Base-by-base conservation (phyloP, 2,797 vertebrate species). In the Sebastiscus albofasciatus region DNA sequence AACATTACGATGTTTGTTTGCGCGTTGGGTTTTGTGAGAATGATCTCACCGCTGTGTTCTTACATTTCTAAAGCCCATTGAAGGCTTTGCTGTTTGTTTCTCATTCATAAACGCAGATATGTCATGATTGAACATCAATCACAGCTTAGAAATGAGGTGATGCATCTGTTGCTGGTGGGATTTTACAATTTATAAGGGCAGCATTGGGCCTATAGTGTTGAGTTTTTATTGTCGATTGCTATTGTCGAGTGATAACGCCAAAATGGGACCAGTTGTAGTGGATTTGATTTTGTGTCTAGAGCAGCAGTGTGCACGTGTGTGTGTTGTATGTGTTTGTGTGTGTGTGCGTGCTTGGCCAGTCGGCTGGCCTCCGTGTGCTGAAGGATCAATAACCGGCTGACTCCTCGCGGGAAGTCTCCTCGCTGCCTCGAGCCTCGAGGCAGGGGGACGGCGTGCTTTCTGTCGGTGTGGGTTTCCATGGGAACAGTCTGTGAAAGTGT, bases 391-490 rank as follows among this genome's bases (percentile, higher is more conserved):
- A 93, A 89, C 85, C 69, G 22, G n/a, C 89, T 87, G 88, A 91
- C 90, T 93, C 83, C 82, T 91, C 39, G 49, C 60, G 58, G 88
- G 89, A 91, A 92, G 86, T 87, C 90, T 90, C 83, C 72, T 72
- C 7, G 13, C 29, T 76, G 84, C 82, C 71, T 78, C 18, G 1
- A 89, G 89, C 90, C 77, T 90, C 61, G 72, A 91, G 87, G 88
- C 90, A 83, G 75, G 72, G 89, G 76, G 84, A 88, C 67, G 55
- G 64, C 42, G 52, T 87, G 89, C 86, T 90, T 91, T 87, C 80
- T 86, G 86, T 84, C 89, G n/a, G 86, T 91, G 85, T 92, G 76
- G 72, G 93, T 94, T 94, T 92, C 93, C 90, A 93, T 94, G 92
- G 93, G 87, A 93, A 93, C 93, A 91, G 90, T 80, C 79, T n/a